These are phyloP conservation scores for Gymnogyps californianus DNA, from an alignment of 2,113 vertebrate species.

Conservation along the genomic window DNA sequence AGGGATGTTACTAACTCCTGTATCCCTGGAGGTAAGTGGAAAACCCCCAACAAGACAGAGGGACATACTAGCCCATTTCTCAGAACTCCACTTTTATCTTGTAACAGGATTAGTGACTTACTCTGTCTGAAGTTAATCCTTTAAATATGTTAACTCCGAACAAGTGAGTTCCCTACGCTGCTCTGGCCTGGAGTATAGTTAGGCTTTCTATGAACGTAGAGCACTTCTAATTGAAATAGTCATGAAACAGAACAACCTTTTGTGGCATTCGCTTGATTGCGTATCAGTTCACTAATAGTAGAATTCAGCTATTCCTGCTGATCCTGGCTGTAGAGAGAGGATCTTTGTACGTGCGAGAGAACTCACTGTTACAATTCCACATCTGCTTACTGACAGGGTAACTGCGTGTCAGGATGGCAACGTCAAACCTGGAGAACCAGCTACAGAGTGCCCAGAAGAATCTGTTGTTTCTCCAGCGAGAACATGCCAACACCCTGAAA, in stretches of 20 bases:
- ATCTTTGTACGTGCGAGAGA: no score
- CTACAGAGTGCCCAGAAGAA: conserved; percentile 97
- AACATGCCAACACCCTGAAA: conserved; percentile 89
- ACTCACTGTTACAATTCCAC: fast-evolving
- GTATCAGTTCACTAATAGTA: fast-evolving
- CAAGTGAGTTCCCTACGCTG: not conserved
- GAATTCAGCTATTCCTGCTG: not conserved
- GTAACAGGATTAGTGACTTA: conserved; percentile 28
- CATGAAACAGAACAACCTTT: not conserved
- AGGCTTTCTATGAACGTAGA: not conserved
- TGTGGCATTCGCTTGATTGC: not conserved
- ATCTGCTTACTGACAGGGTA: conserved; percentile 13
- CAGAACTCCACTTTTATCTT: not conserved
- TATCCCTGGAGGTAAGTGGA: not conserved
- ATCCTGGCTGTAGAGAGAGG: no score
- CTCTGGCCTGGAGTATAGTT: not conserved
- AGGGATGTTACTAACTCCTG: not conserved
- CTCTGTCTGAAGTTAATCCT: conserved; percentile 46
- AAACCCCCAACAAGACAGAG: not conserved
- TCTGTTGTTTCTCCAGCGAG: conserved; percentile 92
- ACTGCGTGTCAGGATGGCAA: conserved; percentile 81
- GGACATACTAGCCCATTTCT: not conserved
- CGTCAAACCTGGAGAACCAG: conserved; percentile 92
- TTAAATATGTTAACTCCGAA: conserved; percentile 28
- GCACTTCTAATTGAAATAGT: not conserved